Evolutionary conservation across 2,888 invertebrate genomes (phyloP), one percentile per base, ranked within the genome.

Genomic region (Synanthedon formicaeformis): DNA sequence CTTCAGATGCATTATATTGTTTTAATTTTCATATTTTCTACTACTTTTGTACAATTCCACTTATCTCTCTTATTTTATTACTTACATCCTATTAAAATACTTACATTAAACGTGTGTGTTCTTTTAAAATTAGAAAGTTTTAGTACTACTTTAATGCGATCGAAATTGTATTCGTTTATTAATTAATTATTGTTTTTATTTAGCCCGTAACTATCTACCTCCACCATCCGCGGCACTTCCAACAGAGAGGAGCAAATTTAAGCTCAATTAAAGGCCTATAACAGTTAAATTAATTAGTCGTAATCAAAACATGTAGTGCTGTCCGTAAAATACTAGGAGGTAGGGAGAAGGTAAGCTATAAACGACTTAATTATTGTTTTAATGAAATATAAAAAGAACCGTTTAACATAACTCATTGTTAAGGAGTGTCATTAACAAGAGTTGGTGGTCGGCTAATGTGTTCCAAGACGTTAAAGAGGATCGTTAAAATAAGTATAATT

Each of bases 221-320:
- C 68, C 74, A 72, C 74, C 72, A 78, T 75, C 72, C 72, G 75
- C 68, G 74, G 65, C 62, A 71, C 65, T 16, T 69, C 81, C 78
- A 69, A 73, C 67, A 55, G 82, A 50, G 78, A 68, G 66, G 67
- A 67, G 75, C 75, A 78, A 79, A 81, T 78, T 74, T 69, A 77
- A 76, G 71, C 70, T 64, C 68, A 77, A 80, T 81, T 75, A 78
- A 67, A 55, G 60, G 60, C 55, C 63, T 57, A 71, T 75, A 70
- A 79, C 50, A 50, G 10, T 34, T 27, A 27, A n/a, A 34, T 50
- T 14, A 45, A 45, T 45, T 45, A 45, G 45, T 45, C 45, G 12
- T 45, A 45, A 45, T 45, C 45, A 45, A 49, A 49, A 49, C 49
- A 49, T 49, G 13, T 49, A 45, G 13, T 14, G 10, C 34, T 34